phyloP scores from a whole-genome alignment of 2,888 invertebrate species.

The Tetranychus truncatus region DNA sequence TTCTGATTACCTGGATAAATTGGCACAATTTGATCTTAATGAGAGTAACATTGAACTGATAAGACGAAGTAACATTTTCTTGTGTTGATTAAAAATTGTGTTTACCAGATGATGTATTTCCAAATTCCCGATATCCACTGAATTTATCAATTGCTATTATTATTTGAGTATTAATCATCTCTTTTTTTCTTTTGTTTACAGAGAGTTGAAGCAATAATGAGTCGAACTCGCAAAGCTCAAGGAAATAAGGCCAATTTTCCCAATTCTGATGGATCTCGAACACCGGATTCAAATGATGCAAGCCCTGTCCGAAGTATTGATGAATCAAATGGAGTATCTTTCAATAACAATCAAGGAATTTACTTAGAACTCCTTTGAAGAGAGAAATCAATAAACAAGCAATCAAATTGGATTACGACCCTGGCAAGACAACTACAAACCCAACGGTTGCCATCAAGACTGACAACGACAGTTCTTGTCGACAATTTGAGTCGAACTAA shows the following conservation, averaged over 20 bases:
- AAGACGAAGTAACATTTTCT: conserved; percentile 2
- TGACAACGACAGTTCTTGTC: background rate
- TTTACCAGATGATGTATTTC: background rate
- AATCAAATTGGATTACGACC: background rate
- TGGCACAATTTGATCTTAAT: background rate
- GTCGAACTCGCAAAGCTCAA: conserved; percentile 46
- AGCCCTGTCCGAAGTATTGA: conserved; percentile 8
- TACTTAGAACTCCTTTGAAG: conserved; percentile 1
- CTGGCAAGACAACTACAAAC: too few relatives aligned
- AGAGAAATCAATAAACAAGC: background rate
- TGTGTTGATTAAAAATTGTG: too few relatives aligned
- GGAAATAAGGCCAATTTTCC: conserved; percentile 7
- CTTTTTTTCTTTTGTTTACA: conserved; percentile 1
- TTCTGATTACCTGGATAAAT: background rate
- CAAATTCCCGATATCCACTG: too few relatives aligned
- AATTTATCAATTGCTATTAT: background rate
- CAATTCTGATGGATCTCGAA: conserved; percentile 13
- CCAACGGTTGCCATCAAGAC: too few relatives aligned
- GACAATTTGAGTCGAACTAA: background rate
- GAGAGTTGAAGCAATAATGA: conserved; percentile 80
- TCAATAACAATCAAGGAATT: background rate
- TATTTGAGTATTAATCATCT: background rate
- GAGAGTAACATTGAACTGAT: too few relatives aligned
- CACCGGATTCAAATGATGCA: conserved; percentile 11
- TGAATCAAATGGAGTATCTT: conserved; percentile 1